A percentile compares a stretch with the other conserved stretches of the same genome.
These are phyloP conservation scores for Ammodramus savannarum DNA, from an alignment of 2,113 vertebrate genomes.

Conservation along the genomic window DNA sequence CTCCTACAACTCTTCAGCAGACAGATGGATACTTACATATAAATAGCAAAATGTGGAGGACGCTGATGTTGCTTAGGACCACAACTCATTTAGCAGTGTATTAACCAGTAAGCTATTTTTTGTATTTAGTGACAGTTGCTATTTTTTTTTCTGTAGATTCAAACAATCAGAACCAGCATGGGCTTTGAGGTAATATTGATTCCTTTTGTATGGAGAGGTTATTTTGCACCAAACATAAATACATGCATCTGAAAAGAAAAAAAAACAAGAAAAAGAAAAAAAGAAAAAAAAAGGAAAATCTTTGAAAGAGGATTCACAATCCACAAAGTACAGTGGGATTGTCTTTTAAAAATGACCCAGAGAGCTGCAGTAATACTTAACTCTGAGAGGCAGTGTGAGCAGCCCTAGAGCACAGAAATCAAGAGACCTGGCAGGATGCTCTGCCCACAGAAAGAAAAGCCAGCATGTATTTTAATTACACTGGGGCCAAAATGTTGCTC, in stretches of 20 bases:
- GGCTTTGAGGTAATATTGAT: background rate
- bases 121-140: background rate
- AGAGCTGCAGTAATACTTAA: background rate
- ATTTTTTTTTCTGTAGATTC: background rate
- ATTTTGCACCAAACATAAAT: background rate
- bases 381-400: background rate
- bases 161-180: background rate
- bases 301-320: background rate
- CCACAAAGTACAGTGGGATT: background rate
- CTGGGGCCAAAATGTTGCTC: background rate
- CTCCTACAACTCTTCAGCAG: background rate
- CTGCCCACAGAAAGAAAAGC: background rate
- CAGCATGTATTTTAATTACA: background rate
- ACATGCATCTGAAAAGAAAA: background rate
- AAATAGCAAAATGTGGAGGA: background rate
- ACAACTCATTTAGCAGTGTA: background rate
- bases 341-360: background rate
- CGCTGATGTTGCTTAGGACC: background rate
- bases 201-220: background rate
- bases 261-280: background rate
- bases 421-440: background rate
- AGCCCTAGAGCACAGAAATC: background rate
- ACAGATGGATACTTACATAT: background rate
- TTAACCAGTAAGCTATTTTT: background rate
- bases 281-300: background rate